Conservation (phyloP, 2,888 invertebrate genomes). For the Xanthia togata region DNA sequence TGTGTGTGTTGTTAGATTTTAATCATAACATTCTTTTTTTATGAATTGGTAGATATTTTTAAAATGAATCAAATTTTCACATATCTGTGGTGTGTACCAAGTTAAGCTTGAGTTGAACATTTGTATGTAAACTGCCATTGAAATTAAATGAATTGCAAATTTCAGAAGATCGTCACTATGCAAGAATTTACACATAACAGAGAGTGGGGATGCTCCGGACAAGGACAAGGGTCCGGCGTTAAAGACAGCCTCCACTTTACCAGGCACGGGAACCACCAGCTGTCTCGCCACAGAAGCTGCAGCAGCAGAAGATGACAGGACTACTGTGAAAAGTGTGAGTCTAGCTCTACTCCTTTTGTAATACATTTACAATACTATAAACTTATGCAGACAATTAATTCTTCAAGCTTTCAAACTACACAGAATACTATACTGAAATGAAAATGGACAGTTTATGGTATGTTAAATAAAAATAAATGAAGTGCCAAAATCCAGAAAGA, state of each 20-base stretch:
- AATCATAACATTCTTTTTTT: conserved; percentile 29
- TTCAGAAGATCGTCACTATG: conserved; percentile 84
- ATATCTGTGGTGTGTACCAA: not conserved
- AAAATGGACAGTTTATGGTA: not conserved
- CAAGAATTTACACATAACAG: conserved; percentile 79
- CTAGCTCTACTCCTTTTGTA: not conserved
- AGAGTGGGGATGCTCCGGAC: conserved; percentile 71
- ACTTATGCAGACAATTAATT: not conserved
- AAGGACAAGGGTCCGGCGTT: conserved; percentile 70
- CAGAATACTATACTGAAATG: not conserved
- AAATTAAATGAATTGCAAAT: conserved; percentile 12
- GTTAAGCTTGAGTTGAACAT: not conserved
- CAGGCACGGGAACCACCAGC: conserved; percentile 48
- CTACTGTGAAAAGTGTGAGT: conserved; percentile 84
- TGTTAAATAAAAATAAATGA: not conserved
- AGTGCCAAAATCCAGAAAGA: not conserved
- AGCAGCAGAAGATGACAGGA: conserved; percentile 79
- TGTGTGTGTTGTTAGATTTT: conserved; percentile 36
- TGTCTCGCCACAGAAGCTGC: conserved; percentile 61
- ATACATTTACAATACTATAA: not conserved
- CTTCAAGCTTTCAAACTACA: not conserved
- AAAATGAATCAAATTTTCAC: conserved; percentile 16
- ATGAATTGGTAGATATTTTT: conserved; percentile 7
- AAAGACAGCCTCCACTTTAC: conserved; percentile 68
- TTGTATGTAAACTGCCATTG: not conserved